A percentile compares a stretch with the other conserved stretches of the same genome.
These are phyloP conservation scores for Drosophila nr. perissopoda DNA, from an alignment of 2,888 invertebrate species.

Conservation along the genomic window DNA sequence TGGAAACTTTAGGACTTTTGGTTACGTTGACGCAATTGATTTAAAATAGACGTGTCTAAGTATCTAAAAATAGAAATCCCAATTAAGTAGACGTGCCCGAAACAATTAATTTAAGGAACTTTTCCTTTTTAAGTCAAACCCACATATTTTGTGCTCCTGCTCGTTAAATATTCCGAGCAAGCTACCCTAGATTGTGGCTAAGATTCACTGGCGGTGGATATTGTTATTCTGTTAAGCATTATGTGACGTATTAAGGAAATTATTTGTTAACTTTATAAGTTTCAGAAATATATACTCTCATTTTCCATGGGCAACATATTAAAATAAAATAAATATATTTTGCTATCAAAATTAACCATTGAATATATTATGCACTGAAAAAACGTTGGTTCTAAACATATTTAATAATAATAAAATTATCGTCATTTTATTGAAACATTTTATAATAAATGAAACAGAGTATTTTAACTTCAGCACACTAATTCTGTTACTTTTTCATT, in stretches of 20 bases:
- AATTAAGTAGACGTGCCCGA: constrained; percentile 30
- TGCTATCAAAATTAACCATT: neutral
- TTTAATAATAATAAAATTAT: neutral
- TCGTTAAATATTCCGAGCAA: neutral
- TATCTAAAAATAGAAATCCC: neutral
- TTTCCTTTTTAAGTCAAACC: constrained; percentile 9
- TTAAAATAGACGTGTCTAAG: constrained; percentile 39
- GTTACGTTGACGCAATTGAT: constrained; percentile 57
- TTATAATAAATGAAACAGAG: neutral
- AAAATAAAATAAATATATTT: neutral
- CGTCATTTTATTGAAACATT: neutral
- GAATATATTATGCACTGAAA: neutral
- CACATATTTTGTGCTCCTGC: neutral
- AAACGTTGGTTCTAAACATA: neutral
- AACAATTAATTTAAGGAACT: constrained; percentile 9
- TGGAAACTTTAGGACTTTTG: constrained; percentile 29
- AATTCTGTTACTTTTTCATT: neutral
- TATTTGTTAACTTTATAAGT: neutral
- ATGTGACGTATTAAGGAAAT: neutral
- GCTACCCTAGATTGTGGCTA: too few relatives aligned
- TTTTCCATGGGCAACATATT: neutral
- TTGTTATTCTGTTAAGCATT: neutral
- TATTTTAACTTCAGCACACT: neutral
- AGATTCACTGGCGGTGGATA: neutral
- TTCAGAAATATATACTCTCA: neutral